Evolutionary conservation across 64 coral and sea anemone genomes (phyloP).

Genomic region (Acropora yongei): DNA sequence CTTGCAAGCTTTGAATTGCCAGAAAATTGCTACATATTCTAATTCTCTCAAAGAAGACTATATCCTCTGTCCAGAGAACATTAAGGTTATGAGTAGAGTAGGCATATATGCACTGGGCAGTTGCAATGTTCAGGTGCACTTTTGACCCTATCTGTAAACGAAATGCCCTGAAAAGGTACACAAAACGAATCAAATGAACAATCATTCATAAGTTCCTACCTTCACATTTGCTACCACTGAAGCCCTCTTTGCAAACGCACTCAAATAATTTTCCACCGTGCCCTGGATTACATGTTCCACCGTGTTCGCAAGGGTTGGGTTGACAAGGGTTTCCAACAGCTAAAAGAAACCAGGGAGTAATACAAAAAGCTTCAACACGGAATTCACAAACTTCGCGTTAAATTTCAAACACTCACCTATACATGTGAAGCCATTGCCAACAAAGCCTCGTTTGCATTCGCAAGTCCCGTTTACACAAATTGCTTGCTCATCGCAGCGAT

Average conservation of each 20-base stretch:
- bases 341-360: not conserved
- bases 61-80: too few species aligned
- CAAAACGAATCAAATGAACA: not conserved
- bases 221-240: slow-evolving; percentile 77
- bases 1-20: too few species aligned
- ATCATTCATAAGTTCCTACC: slow-evolving; percentile 16
- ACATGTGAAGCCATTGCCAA: slow-evolving; percentile 92
- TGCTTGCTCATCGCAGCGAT: slow-evolving; percentile 80
- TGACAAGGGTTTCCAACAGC: slow-evolving; percentile 72
- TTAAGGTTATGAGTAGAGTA: too few species aligned
- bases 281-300: slow-evolving; percentile 71
- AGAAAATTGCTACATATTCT: too few species aligned
- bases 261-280: slow-evolving; percentile 83
- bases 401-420: slow-evolving; percentile 49
- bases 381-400: too few species aligned
- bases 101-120: too few species aligned
- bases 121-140: too few species aligned
- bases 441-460: slow-evolving; percentile 83
- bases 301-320: slow-evolving; percentile 94
- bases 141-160: too few species aligned
- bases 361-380: not conserved
- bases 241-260: slow-evolving; percentile 77
- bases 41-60: too few species aligned
- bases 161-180: too few species aligned
- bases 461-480: slow-evolving; percentile 86